phyloP scores from a whole-genome alignment of 2,888 invertebrate species.

The Nymphalis urticae region DNA sequence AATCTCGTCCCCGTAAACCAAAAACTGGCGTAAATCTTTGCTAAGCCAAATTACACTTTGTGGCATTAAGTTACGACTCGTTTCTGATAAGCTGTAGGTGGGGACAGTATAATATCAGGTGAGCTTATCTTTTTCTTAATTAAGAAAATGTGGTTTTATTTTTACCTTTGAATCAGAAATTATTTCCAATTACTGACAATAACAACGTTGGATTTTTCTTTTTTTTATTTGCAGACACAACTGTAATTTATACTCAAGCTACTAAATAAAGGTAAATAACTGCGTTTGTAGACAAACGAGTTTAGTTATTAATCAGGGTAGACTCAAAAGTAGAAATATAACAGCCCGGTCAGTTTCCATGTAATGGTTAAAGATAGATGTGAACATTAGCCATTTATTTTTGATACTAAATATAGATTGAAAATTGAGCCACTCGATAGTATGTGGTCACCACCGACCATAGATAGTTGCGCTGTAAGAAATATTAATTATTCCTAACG shows the following conservation, averaged over 20 bases:
- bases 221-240: neutral
- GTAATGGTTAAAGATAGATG: too few species aligned
- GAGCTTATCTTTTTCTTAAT: slow-evolving; percentile 39
- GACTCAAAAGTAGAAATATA: too few species aligned
- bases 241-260: neutral
- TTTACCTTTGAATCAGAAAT: slow-evolving; percentile 26
- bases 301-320: neutral
- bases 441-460: too few species aligned
- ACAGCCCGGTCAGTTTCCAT: too few species aligned
- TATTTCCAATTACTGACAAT: slow-evolving; percentile 25
- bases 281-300: neutral
- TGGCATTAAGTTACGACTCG: slow-evolving; percentile 11
- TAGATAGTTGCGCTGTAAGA: too few species aligned
- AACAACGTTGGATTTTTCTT: slow-evolving; percentile 10
- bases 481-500: too few species aligned
- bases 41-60: slow-evolving; percentile 26
- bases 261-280: neutral
- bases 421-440: too few species aligned
- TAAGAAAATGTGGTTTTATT: slow-evolving; percentile 40
- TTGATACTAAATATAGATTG: too few species aligned
- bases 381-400: too few species aligned
- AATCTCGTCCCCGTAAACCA: slow-evolving; percentile 43
- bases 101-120: slow-evolving; percentile 38
- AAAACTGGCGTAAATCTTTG: slow-evolving; percentile 32
- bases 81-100: slow-evolving; percentile 13